These are phyloP conservation scores for Ictidomys tridecemlineatus DNA, from an alignment of 2,113 vertebrate species.

Conservation along the genomic window DNA sequence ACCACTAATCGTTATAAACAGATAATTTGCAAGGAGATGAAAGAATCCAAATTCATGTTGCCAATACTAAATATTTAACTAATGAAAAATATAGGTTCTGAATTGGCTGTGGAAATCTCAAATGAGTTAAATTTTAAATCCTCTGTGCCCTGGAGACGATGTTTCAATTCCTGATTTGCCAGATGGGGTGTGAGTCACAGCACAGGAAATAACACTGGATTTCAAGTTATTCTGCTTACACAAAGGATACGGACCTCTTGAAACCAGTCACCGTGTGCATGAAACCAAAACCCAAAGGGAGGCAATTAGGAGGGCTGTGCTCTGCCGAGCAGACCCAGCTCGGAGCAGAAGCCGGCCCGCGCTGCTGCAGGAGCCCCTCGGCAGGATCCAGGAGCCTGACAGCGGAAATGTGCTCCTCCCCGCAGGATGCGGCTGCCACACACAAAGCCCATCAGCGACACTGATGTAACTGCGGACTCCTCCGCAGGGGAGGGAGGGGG, in stretches of 20 bases:
- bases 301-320: neutral
- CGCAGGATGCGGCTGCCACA: neutral
- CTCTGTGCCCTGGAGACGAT: conserved; percentile 56
- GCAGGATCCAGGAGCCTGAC: fast-evolving
- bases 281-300: conserved; percentile 62
- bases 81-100: conserved; percentile 76
- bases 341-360: neutral
- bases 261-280: neutral
- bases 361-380: neutral
- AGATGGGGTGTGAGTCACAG: conserved; percentile 66
- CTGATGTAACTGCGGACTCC: fast-evolving
- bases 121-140: conserved; percentile 76
- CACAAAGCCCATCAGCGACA: fast-evolving
- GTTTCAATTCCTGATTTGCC: conserved; percentile 71
- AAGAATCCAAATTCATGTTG: conserved; percentile 74
- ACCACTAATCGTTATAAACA: conserved; percentile 71
- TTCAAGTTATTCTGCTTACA: conserved; percentile 59
- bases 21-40: conserved; percentile 74
- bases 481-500: fast-evolving
- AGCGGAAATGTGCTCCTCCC: neutral
- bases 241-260: conserved; percentile 38
- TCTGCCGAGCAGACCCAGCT: neutral
- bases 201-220: conserved; percentile 45
- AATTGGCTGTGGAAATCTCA: conserved; percentile 70
- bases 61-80: conserved; percentile 78